phyloP scores from a whole-genome alignment of 2,888 invertebrate species.

The Calameuta idolon region DNA sequence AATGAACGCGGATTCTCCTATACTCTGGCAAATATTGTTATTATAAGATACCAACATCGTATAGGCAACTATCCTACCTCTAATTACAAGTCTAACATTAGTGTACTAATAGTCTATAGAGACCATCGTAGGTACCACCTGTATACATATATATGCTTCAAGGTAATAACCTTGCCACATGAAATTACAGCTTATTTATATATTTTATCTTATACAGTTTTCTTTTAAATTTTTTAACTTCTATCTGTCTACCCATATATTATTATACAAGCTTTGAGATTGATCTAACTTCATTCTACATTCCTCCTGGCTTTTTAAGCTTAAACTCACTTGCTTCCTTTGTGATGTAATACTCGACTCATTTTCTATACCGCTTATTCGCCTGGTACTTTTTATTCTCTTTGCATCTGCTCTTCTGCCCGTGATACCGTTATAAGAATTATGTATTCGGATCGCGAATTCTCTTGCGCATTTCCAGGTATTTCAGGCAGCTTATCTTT shows the following conservation, averaged over 20 bases:
- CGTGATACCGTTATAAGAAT: constrained; percentile 28
- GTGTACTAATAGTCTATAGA: neutral
- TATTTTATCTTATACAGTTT: neutral
- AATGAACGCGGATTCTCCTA: neutral
- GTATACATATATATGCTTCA: neutral
- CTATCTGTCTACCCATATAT: neutral
- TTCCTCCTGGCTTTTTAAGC: neutral
- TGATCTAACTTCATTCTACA: neutral
- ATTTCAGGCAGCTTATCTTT: neutral
- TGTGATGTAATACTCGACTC: neutral
- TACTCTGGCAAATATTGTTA: neutral
- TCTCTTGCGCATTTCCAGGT: neutral
- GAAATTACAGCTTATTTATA: neutral
- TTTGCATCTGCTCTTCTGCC: constrained; percentile 7
- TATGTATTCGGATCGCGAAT: constrained; percentile 25
- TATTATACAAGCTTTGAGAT: neutral
- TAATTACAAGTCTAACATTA: neutral
- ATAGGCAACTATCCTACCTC: neutral
- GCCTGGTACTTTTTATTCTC: neutral
- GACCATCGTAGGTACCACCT: neutral
- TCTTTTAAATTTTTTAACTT: neutral
- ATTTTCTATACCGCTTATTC: neutral
- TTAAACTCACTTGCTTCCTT: neutral
- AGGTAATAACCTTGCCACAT: neutral
- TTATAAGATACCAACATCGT: neutral